Conservation (phyloP, 2,888 invertebrate genomes). For the Xestoiulus laeticollis region DNA sequence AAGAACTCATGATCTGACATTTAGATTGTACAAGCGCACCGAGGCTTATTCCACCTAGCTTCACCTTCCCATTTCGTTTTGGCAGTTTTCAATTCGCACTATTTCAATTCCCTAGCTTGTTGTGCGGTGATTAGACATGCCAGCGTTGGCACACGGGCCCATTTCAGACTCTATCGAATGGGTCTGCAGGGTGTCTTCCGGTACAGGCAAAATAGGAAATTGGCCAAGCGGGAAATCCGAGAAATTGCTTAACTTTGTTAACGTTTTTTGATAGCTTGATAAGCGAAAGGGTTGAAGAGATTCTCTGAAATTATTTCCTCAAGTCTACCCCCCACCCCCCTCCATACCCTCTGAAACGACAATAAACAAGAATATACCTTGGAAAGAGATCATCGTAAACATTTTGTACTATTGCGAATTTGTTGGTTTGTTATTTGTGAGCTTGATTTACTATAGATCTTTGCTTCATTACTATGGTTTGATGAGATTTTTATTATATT, state of each 20-base stretch:
- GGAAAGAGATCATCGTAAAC: too few species aligned
- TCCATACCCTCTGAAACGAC: background rate
- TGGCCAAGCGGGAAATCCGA: background rate
- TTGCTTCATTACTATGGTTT: too few species aligned
- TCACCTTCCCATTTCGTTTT: background rate
- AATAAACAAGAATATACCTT: background rate
- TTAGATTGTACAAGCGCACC: background rate
- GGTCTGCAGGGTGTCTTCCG: background rate
- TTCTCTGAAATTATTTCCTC: background rate
- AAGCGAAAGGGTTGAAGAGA: background rate
- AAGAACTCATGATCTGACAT: background rate
- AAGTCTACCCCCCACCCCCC: too few species aligned
- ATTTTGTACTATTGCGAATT: too few species aligned
- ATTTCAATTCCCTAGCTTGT: background rate
- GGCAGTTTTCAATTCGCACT: conserved; percentile 13
- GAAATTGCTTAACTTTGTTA: background rate
- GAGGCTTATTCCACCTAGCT: background rate
- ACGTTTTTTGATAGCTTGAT: background rate
- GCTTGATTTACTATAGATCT: too few species aligned
- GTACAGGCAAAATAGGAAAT: background rate
- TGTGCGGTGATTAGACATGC: conserved; percentile 1
- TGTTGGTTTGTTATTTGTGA: too few species aligned
- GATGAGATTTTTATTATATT: too few species aligned
- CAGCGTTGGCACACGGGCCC: background rate
- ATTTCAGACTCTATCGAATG: background rate